Conservation (phyloP, 2,888 invertebrate genomes). For the Cordilura impudica region DNA sequence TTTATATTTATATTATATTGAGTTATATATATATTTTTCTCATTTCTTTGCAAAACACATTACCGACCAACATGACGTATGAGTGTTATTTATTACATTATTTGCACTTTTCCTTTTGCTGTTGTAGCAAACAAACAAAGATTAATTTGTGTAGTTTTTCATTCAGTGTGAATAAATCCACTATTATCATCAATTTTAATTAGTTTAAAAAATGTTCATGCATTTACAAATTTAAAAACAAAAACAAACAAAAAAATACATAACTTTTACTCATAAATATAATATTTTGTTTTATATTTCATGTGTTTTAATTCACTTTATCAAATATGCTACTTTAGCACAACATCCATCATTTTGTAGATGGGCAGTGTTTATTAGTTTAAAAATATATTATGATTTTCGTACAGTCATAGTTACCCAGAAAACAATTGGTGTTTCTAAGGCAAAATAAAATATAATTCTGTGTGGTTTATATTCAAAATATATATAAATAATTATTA, state of each 20-base stretch:
- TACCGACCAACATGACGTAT: constrained; percentile 33
- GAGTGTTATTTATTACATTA: constrained; percentile 37
- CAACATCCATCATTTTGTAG: constrained; percentile 43
- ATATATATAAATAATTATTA: no score
- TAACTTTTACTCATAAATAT: no score
- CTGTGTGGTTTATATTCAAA: no score
- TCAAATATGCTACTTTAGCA: constrained; percentile 14
- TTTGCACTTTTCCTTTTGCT: neutral
- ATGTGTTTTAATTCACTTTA: neutral
- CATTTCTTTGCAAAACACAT: constrained; percentile 26
- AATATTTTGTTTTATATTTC: neutral
- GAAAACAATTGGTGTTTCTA: neutral
- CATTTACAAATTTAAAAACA: no score
- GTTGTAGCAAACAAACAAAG: neutral
- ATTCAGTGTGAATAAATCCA: constrained; percentile 24
- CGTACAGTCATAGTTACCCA: constrained; percentile 4
- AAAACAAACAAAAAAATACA: no score
- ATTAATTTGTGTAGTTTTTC: constrained; percentile 20
- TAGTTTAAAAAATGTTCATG: no score
- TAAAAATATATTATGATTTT: constrained; percentile 3
- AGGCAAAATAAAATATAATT: no score
- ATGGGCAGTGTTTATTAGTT: neutral
- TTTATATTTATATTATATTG: constrained; percentile 22
- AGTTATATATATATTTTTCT: no score
- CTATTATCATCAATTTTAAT: constrained; percentile 54